These are phyloP conservation scores for Procavia capensis DNA, from an alignment of 2,113 vertebrate genomes.

Conservation along the genomic window DNA sequence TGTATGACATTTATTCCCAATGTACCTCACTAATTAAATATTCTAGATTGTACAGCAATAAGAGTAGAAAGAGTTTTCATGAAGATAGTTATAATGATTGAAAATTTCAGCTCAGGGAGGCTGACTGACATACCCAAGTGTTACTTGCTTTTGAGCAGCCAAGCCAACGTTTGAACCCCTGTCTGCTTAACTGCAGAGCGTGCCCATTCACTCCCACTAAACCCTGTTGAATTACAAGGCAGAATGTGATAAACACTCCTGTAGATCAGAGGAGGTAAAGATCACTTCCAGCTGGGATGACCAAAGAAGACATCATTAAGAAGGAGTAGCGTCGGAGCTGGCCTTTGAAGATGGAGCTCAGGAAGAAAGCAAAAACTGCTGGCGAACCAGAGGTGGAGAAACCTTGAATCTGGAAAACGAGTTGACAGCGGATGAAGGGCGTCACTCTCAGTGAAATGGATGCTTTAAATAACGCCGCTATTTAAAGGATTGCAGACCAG, in stretches of 20 bases:
- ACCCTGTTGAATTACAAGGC: conserved; percentile 68
- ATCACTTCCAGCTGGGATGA: conserved; percentile 74
- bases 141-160: conserved; percentile 23
- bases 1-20: neutral
- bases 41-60: neutral
- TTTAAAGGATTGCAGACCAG: conserved; percentile 46
- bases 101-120: neutral
- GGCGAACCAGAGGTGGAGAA: conserved; percentile 1
- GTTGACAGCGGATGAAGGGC: conserved; percentile 42
- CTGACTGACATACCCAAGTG: neutral
- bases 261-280: conserved; percentile 73
- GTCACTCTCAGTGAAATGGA: conserved; percentile 2
- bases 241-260: conserved; percentile 69
- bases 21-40: neutral
- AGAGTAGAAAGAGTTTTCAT: neutral
- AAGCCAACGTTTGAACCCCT: conserved; percentile 49
- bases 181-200: conserved; percentile 15
- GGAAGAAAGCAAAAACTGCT: conserved; percentile 63
- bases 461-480: conserved; percentile 52
- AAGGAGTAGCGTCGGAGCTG: conserved; percentile 35
- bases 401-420: conserved; percentile 58
- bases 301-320: conserved; percentile 75
- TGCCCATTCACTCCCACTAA: conserved; percentile 37
- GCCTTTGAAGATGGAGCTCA: conserved; percentile 64
- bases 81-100: neutral